Evolutionary conservation across 2,888 invertebrate species (phyloP), one percentile per base, ranked within the genome.

Genomic region (Cosmia trapezina): DNA sequence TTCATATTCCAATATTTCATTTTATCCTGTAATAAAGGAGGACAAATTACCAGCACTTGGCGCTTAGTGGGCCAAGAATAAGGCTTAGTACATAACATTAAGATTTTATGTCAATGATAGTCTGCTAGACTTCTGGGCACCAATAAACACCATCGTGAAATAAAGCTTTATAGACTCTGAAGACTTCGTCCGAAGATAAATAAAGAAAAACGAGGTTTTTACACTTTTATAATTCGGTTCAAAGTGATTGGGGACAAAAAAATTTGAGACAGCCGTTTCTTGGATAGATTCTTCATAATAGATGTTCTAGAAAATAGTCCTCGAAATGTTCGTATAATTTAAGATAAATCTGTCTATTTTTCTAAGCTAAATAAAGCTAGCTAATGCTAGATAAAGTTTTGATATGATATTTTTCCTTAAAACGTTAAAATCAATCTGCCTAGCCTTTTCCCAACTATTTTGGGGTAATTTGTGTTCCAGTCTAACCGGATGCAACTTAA

Each of bases 81-180:
- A 78, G 14, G 60, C 67, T 60, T 41, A 71, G 59, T 69, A 47
- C 47, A 69, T 28, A 79, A 76, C 66, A 67, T 68, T 70, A 78
- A 78, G 53, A 69, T 82, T 78, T 81, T 67, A 77, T 78, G 49
- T 82, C 45, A 22, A 54, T 22, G 76, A 47, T 53, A 70, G 57
- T 61, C 78, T 70, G 53, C 59, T 54, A 70, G 73, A 67, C 63
- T 78, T 49, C 28, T 54, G 53, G 60, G 60, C 66, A n/a, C 45
- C 70, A 56, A 64, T 76, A 73, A 82, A 81, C 72, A 67, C 59
- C 62, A 76, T 60, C 51, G n/a, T 70, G 56, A 72, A 79, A 81
- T 63, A 70, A 76, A 66, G 49, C 22, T 79, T 79, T 67, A 81
- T 76, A 19, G 53, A 63, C 51, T 56, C 22, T 19, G 17, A 49